Percentiles rank a stretch among this genome's conserved stretches.
Conservation (phyloP, 64 coral and sea anemone species). For the Montipora sp. region DNA sequence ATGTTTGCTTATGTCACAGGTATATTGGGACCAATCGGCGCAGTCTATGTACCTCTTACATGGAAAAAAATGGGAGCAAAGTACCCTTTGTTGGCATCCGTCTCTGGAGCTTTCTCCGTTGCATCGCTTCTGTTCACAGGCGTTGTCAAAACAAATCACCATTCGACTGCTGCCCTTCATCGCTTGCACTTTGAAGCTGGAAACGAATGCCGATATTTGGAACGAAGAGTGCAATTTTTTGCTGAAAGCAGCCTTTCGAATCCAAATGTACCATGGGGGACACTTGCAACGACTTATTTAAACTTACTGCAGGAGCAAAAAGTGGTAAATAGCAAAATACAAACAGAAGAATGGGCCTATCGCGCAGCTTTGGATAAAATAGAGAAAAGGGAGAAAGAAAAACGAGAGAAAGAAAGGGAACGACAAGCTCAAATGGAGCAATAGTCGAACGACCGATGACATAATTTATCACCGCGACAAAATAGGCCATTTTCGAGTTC, state of each 20-base stretch:
- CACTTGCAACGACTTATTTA: background rate
- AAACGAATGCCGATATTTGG: background rate
- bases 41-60: background rate
- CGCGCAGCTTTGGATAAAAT: background rate
- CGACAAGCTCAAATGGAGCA: background rate
- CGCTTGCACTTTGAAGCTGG: constrained; percentile 5
- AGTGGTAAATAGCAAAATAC: background rate
- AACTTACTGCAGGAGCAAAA: background rate
- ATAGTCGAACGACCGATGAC: background rate
- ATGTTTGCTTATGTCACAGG: background rate
- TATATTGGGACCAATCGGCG: background rate
- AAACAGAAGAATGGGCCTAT: constrained; percentile 2
- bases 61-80: background rate
- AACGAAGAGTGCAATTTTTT: background rate
- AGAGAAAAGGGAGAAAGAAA: background rate
- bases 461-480: too few relatives aligned
- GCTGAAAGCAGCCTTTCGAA: background rate
- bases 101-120: background rate
- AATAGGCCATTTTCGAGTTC: too few relatives aligned
- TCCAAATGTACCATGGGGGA: background rate
- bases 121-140: background rate
- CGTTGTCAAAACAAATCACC: background rate
- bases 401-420: background rate
- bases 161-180: background rate
- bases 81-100: background rate